Percentiles rank a stretch among this genome's conserved stretches.
Conservation (phyloP, 2,888 invertebrate species). For the Odontomyia ornata region DNA sequence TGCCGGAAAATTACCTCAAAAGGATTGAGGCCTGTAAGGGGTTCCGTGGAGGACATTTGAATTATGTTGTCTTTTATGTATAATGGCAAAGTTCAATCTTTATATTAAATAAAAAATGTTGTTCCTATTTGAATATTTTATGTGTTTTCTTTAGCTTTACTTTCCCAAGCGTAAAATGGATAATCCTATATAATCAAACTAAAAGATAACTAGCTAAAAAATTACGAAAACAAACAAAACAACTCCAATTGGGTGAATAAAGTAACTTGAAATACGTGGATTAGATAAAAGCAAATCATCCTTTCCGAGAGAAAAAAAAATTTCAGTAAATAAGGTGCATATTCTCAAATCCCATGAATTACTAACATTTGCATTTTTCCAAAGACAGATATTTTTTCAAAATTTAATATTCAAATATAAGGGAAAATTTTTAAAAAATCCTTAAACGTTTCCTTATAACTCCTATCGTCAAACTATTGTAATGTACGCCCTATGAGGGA, state of each 20-base stretch:
- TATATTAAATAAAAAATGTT: too few species aligned
- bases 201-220: conserved; percentile 32
- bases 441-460: background rate
- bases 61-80: too few species aligned
- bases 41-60: too few species aligned
- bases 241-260: conserved; percentile 41
- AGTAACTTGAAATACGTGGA: conserved; percentile 2
- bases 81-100: too few species aligned
- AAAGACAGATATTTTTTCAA: background rate
- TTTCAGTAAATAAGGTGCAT: background rate
- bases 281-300: background rate
- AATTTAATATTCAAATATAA: background rate
- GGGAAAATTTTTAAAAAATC: background rate
- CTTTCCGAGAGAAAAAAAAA: background rate
- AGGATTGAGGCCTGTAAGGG: too few species aligned
- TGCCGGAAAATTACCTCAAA: too few species aligned
- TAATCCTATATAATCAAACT: too few species aligned
- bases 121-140: too few species aligned
- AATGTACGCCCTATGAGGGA: too few species aligned
- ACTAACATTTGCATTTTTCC: background rate
- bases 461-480: too few species aligned
- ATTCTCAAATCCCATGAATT: background rate
- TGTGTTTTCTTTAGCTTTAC: too few species aligned
- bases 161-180: too few species aligned
- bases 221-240: conserved; percentile 16